phyloP scores from a whole-genome alignment of 2,113 vertebrate genomes.

The Atlantisia rogersi region DNA sequence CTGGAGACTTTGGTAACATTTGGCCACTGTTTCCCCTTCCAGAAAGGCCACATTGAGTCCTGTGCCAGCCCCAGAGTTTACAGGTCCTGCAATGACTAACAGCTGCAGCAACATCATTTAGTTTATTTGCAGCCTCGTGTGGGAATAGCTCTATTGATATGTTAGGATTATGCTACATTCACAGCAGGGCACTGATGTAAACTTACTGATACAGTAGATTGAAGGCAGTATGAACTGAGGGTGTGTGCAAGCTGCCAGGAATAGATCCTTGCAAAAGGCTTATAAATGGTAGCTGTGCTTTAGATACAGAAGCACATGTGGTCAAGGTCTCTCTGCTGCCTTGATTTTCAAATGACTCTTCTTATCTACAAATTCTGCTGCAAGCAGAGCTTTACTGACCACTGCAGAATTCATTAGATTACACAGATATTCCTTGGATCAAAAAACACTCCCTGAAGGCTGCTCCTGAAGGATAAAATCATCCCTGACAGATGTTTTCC shows the following conservation, averaged over 20 bases:
- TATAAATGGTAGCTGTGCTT: not conserved
- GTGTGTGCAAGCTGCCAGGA: not conserved
- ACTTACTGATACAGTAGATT: not conserved
- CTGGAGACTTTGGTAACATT: not conserved
- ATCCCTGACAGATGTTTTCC: constrained; percentile 32
- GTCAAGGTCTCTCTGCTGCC: not conserved
- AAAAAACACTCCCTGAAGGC: not conserved
- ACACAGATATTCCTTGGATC: constrained; percentile 6
- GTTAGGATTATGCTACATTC: not conserved
- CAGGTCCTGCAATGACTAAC: not conserved
- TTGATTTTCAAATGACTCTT: not conserved
- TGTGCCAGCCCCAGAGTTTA: not conserved
- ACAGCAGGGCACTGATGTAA: not conserved
- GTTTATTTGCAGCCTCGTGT: not conserved
- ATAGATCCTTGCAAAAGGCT: not conserved
- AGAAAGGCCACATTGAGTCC: not conserved
- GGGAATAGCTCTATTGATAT: not conserved
- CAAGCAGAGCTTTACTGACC: not conserved
- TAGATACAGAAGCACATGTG: not conserved
- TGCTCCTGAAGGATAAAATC: not conserved
- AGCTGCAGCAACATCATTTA: not conserved
- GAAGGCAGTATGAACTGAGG: not conserved
- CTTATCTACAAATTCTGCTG: not conserved
- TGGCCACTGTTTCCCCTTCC: not conserved
- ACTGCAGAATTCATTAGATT: not conserved